phyloP scores from a whole-genome alignment of 2,113 vertebrate genomes.

The Scortum barcoo region DNA sequence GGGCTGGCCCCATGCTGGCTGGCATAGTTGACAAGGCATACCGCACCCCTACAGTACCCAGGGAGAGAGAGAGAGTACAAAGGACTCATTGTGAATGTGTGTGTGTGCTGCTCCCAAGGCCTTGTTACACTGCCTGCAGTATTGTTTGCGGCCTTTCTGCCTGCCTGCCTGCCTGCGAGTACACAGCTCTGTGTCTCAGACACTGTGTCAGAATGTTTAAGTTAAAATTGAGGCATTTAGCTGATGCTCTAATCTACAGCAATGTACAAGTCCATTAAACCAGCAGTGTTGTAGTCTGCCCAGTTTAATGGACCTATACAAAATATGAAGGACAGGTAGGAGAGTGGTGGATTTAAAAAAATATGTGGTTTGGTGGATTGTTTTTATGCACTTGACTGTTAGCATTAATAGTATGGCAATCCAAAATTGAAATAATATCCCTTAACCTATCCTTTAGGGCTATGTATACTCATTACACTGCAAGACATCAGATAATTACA shows the following conservation, averaged over 20 bases:
- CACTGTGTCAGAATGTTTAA: neutral
- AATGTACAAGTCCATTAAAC: neutral
- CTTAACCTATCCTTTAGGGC: neutral
- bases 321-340: neutral
- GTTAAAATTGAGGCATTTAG: conserved; percentile 9
- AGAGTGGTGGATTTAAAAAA: too few species aligned
- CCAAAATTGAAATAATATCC: neutral
- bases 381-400: neutral
- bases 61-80: conserved; percentile 78
- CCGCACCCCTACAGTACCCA: conserved; percentile 73
- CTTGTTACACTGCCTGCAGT: conserved; percentile 61
- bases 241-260: conserved; percentile 6
- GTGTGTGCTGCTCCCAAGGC: conserved; percentile 57
- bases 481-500: neutral
- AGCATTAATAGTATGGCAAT: neutral
- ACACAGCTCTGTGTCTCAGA: conserved; percentile 31
- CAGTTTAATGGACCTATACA: neutral
- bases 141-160: conserved; percentile 68
- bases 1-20: conserved; percentile 77
- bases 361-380: neutral
- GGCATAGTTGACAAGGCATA: conserved; percentile 79
- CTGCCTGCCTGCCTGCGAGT: conserved; percentile 52
- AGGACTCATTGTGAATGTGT: conserved; percentile 74
- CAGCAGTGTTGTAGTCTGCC: neutral
- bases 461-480: neutral